These are phyloP conservation scores for Galemys pyrenaicus DNA, from an alignment of 2,113 vertebrate genomes.

Conservation along the genomic window DNA sequence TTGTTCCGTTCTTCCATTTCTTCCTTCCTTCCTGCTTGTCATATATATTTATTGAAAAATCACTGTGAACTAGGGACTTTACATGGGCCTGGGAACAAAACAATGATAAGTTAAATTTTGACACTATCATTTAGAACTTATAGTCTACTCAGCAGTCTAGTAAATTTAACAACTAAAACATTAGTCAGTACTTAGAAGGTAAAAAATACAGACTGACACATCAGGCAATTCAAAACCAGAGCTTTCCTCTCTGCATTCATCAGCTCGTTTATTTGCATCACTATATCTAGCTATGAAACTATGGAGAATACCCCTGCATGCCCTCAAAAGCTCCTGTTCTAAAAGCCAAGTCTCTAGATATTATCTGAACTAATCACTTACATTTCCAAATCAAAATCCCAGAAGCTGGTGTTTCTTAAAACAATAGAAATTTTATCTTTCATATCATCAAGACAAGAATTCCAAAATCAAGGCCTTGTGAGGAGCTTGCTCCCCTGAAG, in stretches of 20 bases:
- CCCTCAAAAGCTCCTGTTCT: neutral
- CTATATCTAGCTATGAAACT: neutral
- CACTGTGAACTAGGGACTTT: neutral
- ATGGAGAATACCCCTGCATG: too few species aligned
- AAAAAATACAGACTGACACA: neutral
- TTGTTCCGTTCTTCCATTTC: too few species aligned
- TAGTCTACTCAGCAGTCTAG: accelerated
- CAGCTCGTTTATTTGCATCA: neutral
- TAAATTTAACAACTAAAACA: neutral
- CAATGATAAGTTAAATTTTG: neutral
- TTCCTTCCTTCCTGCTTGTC: neutral
- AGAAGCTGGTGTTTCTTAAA: neutral
- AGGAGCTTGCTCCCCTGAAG: neutral
- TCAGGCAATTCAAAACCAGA: neutral
- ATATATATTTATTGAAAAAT: neutral
- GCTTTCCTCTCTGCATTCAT: neutral
- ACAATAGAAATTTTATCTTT: neutral
- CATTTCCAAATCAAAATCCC: neutral
- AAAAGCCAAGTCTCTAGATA: neutral
- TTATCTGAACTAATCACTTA: neutral
- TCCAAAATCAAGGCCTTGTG: neutral
- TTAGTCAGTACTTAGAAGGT: neutral
- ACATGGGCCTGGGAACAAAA: neutral
- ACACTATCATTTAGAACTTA: neutral
- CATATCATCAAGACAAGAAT: neutral